These are phyloP conservation scores for Caloenas nicobarica DNA, from an alignment of 2,113 vertebrate genomes.

Conservation along the genomic window DNA sequence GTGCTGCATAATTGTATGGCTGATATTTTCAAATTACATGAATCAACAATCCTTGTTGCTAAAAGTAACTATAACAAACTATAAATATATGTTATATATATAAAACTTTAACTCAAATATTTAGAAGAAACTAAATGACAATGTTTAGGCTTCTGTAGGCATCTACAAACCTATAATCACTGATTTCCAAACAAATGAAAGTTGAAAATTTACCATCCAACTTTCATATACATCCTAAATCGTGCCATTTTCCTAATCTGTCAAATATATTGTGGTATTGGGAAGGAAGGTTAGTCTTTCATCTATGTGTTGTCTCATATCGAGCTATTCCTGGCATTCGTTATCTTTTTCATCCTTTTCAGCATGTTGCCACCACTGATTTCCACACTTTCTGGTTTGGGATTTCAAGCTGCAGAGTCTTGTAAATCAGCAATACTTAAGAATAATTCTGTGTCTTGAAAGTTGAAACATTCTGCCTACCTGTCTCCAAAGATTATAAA, in stretches of 20 bases:
- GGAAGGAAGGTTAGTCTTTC: background rate
- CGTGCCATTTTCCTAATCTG: background rate
- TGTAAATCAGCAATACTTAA: background rate
- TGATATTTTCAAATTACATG: background rate
- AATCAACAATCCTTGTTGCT: background rate
- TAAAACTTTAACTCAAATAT: background rate
- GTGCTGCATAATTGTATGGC: background rate
- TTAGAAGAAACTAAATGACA: background rate
- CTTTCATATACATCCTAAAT: background rate
- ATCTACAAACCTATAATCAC: background rate
- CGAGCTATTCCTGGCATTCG: background rate
- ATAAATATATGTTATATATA: background rate
- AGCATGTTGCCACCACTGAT: background rate
- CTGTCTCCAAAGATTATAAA: background rate
- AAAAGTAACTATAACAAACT: background rate
- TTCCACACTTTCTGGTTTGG: background rate
- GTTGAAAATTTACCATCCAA: background rate
- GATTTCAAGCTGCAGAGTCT: background rate
- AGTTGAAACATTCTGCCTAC: background rate
- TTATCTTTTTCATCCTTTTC: background rate
- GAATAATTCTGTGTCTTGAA: background rate
- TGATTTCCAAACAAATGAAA: background rate
- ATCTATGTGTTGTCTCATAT: background rate
- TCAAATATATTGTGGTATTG: background rate
- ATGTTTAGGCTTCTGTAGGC: background rate